These are phyloP conservation scores for Globodera ellingtonae DNA, from an alignment of 1,140 invertebrate species.

Conservation along the genomic window DNA sequence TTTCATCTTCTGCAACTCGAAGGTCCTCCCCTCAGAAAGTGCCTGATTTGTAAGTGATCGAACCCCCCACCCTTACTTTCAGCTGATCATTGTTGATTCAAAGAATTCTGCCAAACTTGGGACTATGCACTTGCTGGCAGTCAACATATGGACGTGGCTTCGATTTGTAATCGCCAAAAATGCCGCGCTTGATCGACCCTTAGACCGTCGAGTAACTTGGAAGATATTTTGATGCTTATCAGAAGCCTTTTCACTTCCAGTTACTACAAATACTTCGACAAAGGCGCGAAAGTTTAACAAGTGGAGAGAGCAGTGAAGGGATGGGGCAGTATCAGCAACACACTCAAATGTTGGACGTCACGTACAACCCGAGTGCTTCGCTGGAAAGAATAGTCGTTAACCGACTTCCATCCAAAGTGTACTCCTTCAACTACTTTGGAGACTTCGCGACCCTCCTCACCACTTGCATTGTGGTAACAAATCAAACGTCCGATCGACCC, in stretches of 20 bases:
- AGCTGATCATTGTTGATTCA: slow-evolving; percentile 55
- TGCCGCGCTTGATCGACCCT: slow-evolving; percentile 29
- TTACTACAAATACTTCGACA: neutral
- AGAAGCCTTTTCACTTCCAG: neutral
- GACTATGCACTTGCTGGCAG: slow-evolving; percentile 63
- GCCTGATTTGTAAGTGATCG: neutral
- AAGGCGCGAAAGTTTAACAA: neutral
- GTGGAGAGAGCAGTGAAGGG: neutral
- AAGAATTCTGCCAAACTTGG: slow-evolving; percentile 62
- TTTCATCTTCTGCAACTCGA: slow-evolving; percentile 65
- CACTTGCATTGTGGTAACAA: slow-evolving; percentile 56
- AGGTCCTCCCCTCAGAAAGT: slow-evolving; percentile 45
- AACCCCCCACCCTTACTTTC: slow-evolving; percentile 10
- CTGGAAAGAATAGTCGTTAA: neutral
- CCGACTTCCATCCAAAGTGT: slow-evolving; percentile 28
- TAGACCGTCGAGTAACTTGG: neutral
- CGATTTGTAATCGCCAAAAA: slow-evolving; percentile 62
- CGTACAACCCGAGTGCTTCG: neutral
- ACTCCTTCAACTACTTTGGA: slow-evolving; percentile 62
- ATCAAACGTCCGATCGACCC: neutral
- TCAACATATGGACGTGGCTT: slow-evolving; percentile 65
- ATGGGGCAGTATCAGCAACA: neutral
- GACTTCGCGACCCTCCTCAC: slow-evolving; percentile 62
- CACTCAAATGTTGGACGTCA: neutral
- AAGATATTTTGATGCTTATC: neutral